These are phyloP conservation scores for Serranochromis macrocephalus DNA, from an alignment of 2,113 vertebrate genomes.

Conservation along the genomic window DNA sequence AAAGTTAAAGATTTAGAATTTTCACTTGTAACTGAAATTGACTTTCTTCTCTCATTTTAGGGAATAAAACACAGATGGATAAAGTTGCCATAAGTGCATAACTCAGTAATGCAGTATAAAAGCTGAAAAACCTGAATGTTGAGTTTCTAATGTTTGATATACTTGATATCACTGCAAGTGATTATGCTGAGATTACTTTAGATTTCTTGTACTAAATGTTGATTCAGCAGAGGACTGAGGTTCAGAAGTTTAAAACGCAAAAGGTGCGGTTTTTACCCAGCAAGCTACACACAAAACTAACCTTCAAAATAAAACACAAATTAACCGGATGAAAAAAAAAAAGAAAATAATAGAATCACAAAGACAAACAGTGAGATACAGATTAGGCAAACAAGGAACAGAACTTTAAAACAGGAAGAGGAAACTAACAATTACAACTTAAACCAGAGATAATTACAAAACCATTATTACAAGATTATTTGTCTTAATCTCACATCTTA, in stretches of 20 bases:
- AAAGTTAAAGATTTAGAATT: background rate
- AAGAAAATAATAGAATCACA: rapidly evolving
- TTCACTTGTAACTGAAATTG: background rate
- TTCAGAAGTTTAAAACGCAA: background rate
- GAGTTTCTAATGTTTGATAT: background rate
- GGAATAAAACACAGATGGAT: background rate
- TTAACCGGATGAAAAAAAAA: background rate
- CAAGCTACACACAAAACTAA: background rate
- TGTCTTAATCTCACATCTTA: background rate
- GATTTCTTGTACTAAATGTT: rapidly evolving
- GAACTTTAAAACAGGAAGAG: background rate
- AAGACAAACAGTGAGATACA: background rate
- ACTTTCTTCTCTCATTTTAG: background rate
- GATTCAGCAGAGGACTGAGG: background rate
- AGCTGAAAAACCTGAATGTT: background rate
- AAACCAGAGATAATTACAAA: background rate
- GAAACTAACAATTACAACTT: background rate
- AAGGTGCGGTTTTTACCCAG: background rate
- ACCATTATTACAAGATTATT: background rate
- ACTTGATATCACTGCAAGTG: background rate
- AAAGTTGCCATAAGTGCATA: background rate
- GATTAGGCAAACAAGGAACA: background rate
- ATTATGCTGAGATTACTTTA: background rate
- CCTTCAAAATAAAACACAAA: background rate
- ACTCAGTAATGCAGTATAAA: background rate